Percentiles rank a stretch among this genome's conserved stretches.
Evolutionary conservation across 2,113 vertebrate species (phyloP).

Genomic region (Vidua macroura): DNA sequence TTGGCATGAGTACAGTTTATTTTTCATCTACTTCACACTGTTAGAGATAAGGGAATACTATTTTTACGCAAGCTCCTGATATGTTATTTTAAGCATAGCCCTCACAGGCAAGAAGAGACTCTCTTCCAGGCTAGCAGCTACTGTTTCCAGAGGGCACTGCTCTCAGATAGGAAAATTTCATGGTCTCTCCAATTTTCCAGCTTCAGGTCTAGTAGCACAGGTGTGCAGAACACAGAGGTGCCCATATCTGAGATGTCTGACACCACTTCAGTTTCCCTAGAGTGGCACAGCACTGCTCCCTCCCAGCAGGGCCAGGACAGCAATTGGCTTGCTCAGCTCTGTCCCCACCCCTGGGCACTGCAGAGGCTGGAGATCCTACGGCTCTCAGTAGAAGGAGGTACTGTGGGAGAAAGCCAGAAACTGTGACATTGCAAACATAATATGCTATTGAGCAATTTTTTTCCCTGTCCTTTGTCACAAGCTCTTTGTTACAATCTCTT

Average conservation of each 20-base stretch:
- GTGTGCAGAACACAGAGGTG: neutral
- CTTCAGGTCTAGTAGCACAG: neutral
- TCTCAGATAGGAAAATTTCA: neutral
- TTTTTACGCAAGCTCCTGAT: constrained; percentile 21
- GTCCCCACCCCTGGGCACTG: neutral
- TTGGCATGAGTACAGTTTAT: neutral
- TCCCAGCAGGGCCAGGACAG: neutral
- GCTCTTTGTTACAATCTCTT: neutral
- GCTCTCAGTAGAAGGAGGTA: neutral
- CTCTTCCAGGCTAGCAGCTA: neutral
- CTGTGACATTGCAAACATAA: neutral
- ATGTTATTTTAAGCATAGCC: neutral
- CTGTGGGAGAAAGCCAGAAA: neutral
- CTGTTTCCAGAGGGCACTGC: neutral
- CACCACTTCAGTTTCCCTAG: accelerated
- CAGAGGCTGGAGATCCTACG: neutral
- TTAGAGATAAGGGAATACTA: constrained; percentile 45
- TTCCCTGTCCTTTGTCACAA: neutral
- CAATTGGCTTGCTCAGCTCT: accelerated
- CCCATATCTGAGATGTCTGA: neutral
- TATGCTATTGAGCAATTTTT: neutral
- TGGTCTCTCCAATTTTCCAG: neutral
- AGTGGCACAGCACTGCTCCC: neutral
- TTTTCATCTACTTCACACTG: constrained; percentile 38
- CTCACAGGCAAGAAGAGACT: neutral